Conservation (phyloP, 2,888 invertebrate species). For the Drosophila hamatofila region DNA sequence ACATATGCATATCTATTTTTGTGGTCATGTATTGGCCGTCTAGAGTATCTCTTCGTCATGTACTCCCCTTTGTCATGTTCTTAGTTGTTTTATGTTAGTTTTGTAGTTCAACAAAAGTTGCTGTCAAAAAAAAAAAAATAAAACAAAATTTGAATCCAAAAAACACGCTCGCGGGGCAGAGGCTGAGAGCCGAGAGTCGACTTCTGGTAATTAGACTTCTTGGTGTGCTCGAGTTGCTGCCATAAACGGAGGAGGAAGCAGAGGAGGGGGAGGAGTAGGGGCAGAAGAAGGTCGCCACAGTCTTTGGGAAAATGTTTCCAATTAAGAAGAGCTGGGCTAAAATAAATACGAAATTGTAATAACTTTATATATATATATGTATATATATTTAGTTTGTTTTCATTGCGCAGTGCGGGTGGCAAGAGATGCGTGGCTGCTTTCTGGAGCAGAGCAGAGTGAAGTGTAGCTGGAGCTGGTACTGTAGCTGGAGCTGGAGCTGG, state of each 20-base stretch:
- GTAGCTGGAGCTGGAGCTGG: slow-evolving; percentile 4
- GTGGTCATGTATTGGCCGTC: no score
- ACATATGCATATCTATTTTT: background rate
- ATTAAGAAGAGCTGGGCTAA: slow-evolving; percentile 58
- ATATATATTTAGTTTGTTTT: slow-evolving; percentile 11
- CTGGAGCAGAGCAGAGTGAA: slow-evolving; percentile 61
- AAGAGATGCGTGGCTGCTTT: slow-evolving; percentile 47
- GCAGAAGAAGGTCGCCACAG: slow-evolving; percentile 26
- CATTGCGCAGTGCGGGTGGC: slow-evolving; percentile 37
- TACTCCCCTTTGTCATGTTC: background rate
- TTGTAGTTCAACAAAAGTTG: slow-evolving; percentile 75
- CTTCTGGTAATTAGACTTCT: slow-evolving; percentile 79
- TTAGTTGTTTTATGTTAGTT: slow-evolving; percentile 40
- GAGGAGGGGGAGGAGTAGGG: background rate
- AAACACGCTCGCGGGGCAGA: slow-evolving; percentile 7
- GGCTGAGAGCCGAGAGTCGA: slow-evolving; percentile 62
- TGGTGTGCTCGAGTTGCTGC: slow-evolving; percentile 62
- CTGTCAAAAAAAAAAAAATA: slow-evolving; percentile 68
- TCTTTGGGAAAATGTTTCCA: slow-evolving; percentile 75
- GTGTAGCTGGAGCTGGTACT: background rate
- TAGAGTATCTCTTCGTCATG: background rate
- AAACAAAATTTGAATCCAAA: slow-evolving; percentile 71
- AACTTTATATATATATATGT: slow-evolving; percentile 57
- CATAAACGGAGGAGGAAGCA: slow-evolving; percentile 23
- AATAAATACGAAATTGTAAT: slow-evolving; percentile 68